Percentiles rank a stretch among this genome's conserved stretches.
Conservation (phyloP, 2,888 invertebrate genomes). For the Amblyjoppa proteus region DNA sequence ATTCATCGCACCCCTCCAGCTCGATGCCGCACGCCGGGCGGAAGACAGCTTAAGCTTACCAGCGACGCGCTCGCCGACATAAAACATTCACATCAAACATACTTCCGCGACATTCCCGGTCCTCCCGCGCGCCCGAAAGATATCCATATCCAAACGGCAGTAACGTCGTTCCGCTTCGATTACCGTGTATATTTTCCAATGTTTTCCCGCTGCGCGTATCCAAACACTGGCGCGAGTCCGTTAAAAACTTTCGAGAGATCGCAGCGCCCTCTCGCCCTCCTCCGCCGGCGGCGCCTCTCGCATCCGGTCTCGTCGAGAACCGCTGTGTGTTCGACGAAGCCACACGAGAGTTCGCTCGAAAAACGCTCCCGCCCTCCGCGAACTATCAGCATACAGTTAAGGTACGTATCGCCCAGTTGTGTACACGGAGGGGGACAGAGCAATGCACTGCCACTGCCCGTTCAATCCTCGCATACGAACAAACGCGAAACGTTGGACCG, state of each 20-base stretch:
- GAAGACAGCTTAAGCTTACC: not conserved
- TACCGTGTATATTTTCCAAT: slow-evolving; percentile 45
- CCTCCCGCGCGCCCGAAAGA: slow-evolving; percentile 26
- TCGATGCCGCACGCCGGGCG: too few species aligned
- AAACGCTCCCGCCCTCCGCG: not conserved
- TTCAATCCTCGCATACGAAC: slow-evolving; percentile 18
- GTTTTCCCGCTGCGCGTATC: slow-evolving; percentile 22
- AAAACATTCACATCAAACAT: not conserved
- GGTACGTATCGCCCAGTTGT: not conserved
- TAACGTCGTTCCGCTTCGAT: slow-evolving; percentile 56
- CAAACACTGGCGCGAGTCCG: slow-evolving; percentile 12
- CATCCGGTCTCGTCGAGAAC: not conserved
- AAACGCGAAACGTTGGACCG: slow-evolving; percentile 56
- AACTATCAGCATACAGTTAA: slow-evolving; percentile 30
- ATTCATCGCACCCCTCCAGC: too few species aligned
- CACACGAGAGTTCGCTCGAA: not conserved
- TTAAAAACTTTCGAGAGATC: slow-evolving; percentile 46
- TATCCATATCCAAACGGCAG: slow-evolving; percentile 39
- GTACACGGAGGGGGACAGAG: not conserved
- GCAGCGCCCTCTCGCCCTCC: not conserved
- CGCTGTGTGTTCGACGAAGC: not conserved
- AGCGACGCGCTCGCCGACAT: not conserved
- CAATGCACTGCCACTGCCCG: slow-evolving; percentile 3
- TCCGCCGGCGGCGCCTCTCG: too few species aligned
- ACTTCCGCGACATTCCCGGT: not conserved